Conservation (phyloP, 2,888 invertebrate species). For the Autographa gamma region DNA sequence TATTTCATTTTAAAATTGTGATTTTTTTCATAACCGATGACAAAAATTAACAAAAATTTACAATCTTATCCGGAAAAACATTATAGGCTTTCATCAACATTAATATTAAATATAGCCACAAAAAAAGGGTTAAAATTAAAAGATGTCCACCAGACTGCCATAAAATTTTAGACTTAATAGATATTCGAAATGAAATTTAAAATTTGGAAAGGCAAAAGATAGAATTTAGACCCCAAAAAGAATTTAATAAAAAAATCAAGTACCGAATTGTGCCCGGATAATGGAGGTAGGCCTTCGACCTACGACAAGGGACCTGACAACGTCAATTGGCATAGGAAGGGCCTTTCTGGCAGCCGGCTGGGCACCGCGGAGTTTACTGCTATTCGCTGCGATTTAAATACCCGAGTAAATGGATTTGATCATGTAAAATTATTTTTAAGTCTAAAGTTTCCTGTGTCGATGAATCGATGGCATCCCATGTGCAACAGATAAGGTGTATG, state of each 20-base stretch:
- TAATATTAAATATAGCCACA: too few species aligned
- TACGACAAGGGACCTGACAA: conserved; percentile 8
- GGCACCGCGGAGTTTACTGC: conserved; percentile 7
- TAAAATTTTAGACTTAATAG: too few species aligned
- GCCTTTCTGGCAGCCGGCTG: conserved; percentile 8
- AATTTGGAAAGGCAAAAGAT: neutral
- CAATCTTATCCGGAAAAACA: too few species aligned
- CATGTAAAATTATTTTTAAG: neutral
- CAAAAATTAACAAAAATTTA: too few species aligned
- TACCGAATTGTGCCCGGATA: conserved; percentile 14
- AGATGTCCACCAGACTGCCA: too few species aligned
- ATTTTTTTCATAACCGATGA: neutral
- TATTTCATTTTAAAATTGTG: neutral
- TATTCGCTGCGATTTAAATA: conserved; percentile 17
- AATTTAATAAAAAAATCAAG: neutral
- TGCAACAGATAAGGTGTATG: too few species aligned
- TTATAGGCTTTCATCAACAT: too few species aligned
- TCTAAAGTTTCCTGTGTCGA: neutral
- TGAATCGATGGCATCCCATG: too few species aligned
- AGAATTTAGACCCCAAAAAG: neutral
- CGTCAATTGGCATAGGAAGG: neutral
- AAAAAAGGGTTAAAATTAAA: too few species aligned
- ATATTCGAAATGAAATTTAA: too few species aligned
- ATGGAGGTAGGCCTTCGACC: conserved; percentile 15
- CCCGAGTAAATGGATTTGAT: neutral